These are phyloP conservation scores for Pterophyllum scalare DNA, from an alignment of 2,113 vertebrate species.

Conservation along the genomic window DNA sequence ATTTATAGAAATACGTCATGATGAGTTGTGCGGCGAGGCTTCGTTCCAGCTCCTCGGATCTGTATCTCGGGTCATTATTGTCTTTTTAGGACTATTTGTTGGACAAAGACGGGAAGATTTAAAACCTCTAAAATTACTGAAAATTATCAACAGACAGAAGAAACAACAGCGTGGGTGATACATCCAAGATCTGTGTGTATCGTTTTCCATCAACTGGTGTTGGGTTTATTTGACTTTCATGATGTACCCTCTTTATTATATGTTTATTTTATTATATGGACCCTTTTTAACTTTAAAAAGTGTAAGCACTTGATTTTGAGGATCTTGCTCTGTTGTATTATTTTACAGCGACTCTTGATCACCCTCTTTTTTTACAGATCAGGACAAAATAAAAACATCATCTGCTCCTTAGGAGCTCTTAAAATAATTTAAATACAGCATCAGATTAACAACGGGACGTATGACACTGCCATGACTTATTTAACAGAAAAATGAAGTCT, in stretches of 20 bases:
- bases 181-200: neutral
- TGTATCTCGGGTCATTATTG: neutral
- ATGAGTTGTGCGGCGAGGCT: neutral
- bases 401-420: neutral
- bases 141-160: neutral
- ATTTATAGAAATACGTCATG: slow-evolving; percentile 10
- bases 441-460: neutral
- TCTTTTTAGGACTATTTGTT: neutral
- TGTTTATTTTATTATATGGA: neutral
- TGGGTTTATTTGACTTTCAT: neutral
- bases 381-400: neutral
- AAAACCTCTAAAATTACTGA: neutral
- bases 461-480: neutral
- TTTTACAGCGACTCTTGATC: neutral
- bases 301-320: neutral
- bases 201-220: neutral
- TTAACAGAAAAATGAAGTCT: neutral
- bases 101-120: neutral
- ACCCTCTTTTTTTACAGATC: neutral
- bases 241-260: too few species aligned
- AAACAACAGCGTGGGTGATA: neutral
- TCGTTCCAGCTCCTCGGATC: neutral
- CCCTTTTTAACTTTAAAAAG: neutral
- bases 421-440: neutral
- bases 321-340: neutral